Conservation (phyloP, 2,113 vertebrate species). For the Silurus glanis region DNA sequence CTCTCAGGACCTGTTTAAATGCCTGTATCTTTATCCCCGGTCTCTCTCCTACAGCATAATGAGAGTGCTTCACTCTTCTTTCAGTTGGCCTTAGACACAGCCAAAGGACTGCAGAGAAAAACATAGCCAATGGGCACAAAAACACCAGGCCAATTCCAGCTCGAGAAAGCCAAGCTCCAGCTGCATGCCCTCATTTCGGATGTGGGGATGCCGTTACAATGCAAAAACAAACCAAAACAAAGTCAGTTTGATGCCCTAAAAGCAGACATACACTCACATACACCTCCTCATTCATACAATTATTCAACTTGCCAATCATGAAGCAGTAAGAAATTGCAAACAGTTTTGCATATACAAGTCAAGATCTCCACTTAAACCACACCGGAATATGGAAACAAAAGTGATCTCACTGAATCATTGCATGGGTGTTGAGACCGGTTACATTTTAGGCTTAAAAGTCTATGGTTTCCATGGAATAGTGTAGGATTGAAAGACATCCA, state of each 20-base stretch:
- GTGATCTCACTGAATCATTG: background rate
- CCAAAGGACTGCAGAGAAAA: background rate
- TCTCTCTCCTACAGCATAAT: conserved; percentile 21
- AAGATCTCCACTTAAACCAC: background rate
- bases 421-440: background rate
- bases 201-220: background rate
- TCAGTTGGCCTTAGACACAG: conserved; percentile 16
- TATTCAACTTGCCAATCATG: background rate
- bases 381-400: background rate
- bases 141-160: background rate
- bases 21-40: conserved; percentile 18
- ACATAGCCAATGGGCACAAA: conserved; percentile 16
- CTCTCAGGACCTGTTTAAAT: conserved; percentile 20
- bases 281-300: background rate
- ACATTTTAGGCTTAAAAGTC: background rate
- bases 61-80: conserved; percentile 7
- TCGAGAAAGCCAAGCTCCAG: background rate
- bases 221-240: background rate
- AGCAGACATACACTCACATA: background rate
- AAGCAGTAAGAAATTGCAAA: background rate
- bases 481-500: background rate
- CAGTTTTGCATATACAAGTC: too few species aligned
- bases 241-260: background rate
- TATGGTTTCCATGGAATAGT: background rate
- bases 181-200: background rate